These are phyloP conservation scores for Hartigia nigra DNA, from an alignment of 2,888 invertebrate genomes.

Conservation along the genomic window DNA sequence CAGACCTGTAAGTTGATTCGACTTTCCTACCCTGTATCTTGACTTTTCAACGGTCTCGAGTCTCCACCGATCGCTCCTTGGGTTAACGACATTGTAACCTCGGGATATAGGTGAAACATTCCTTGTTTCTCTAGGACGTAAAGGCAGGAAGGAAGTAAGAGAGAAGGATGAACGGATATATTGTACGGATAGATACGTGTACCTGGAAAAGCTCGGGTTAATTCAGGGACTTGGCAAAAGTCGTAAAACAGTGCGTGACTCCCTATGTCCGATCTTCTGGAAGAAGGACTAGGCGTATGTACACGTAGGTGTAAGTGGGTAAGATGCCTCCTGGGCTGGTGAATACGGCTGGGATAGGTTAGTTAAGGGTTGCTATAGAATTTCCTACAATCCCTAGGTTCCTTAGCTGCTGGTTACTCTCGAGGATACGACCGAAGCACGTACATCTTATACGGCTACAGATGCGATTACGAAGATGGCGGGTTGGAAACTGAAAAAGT, in stretches of 20 bases:
- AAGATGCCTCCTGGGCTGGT: background rate
- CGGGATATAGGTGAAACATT: slow-evolving; percentile 27
- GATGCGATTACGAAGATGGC: slow-evolving; percentile 41
- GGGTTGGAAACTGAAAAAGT: slow-evolving; percentile 37
- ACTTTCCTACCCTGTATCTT: background rate
- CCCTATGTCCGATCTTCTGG: background rate
- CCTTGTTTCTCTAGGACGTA: slow-evolving; percentile 34
- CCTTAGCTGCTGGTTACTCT: background rate
- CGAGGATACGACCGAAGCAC: slow-evolving; percentile 26
- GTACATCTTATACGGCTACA: slow-evolving; percentile 41
- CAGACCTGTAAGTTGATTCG: background rate
- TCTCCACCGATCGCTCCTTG: background rate
- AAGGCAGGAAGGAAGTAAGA: slow-evolving; percentile 9
- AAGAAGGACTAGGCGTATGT: background rate
- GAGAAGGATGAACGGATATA: background rate
- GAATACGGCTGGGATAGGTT: background rate
- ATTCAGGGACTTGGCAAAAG: slow-evolving; percentile 36
- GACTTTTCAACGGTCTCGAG: background rate
- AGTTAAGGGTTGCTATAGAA: slow-evolving; percentile 1
- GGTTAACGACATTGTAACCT: slow-evolving; percentile 38
- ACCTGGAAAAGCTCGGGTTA: slow-evolving; percentile 35
- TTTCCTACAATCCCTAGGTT: background rate
- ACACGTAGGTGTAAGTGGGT: background rate
- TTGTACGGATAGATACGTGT: slow-evolving; percentile 19
- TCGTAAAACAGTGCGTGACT: slow-evolving; percentile 48